Evolutionary conservation across 2,888 invertebrate genomes (phyloP).

Genomic region (Leptopterna dolabrata): DNA sequence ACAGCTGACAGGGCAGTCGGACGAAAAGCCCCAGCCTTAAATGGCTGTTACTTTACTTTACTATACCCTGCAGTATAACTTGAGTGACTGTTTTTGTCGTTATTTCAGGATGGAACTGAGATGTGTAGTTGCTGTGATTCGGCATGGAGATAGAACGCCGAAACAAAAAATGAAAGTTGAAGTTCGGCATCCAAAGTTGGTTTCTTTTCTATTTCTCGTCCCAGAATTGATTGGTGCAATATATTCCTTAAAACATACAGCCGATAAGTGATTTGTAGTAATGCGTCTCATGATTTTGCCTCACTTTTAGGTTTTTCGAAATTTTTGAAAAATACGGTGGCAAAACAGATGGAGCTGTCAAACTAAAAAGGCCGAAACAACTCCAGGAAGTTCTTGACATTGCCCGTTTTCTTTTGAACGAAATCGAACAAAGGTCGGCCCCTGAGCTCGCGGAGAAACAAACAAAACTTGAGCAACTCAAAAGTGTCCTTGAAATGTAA

Average conservation of each 20-base stretch:
- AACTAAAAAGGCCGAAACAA: conserved; percentile 96
- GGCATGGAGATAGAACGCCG: conserved; percentile 98
- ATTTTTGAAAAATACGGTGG: conserved; percentile 98
- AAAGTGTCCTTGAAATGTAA: conserved; percentile 99
- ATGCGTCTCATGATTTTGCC: background rate
- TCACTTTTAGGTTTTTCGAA: conserved; percentile 86
- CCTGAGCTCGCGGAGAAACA: conserved; percentile 96
- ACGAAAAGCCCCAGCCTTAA: too few species aligned
- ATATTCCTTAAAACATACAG: too few species aligned
- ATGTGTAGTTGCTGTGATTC: conserved; percentile 96
- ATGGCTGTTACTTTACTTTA: too few species aligned
- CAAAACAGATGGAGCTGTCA: conserved; percentile 94
- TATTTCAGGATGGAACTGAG: conserved; percentile 79
- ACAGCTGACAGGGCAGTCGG: too few species aligned
- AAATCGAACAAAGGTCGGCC: conserved; percentile 87
- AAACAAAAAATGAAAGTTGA: conserved; percentile 99
- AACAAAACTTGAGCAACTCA: conserved; percentile 95
- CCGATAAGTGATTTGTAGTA: too few species aligned
- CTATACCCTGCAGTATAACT: too few species aligned
- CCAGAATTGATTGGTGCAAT: too few species aligned
- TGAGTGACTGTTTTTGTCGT: too few species aligned
- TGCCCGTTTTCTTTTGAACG: conserved; percentile 87
- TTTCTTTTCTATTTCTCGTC: conserved; percentile 55
- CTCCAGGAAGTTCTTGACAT: conserved; percentile 98
- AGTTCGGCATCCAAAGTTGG: conserved; percentile 92